Evolutionary conservation across 2,113 vertebrate species (phyloP).

Genomic region (Hemibagrus wyckioides): DNA sequence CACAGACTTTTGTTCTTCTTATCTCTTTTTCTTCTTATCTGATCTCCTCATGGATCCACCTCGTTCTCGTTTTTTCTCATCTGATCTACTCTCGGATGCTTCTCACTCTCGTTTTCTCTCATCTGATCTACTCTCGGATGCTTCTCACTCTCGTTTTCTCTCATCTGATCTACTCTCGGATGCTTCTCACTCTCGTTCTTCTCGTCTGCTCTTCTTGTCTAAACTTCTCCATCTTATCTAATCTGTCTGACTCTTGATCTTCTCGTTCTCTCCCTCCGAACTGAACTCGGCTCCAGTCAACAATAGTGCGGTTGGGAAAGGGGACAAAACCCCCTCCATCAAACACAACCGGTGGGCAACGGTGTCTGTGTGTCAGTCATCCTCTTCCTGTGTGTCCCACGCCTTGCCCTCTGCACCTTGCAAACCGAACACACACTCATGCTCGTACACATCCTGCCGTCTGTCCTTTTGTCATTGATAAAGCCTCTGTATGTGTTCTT

Average conservation of each 20-base stretch:
- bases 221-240: not conserved
- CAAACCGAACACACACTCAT: conserved; percentile 7
- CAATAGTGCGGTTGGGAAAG: conserved; percentile 73
- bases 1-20: not conserved
- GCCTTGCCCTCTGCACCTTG: not conserved
- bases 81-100: too few relatives aligned
- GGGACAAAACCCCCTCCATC: conserved; percentile 73
- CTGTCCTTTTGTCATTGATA: conserved; percentile 30
- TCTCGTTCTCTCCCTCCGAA: conserved; percentile 70
- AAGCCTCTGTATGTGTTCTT: conserved; percentile 1
- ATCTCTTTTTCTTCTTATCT: not conserved
- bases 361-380: conserved; percentile 56
- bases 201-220: not conserved
- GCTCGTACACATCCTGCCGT: not conserved
- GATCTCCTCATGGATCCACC: not conserved
- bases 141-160: too few relatives aligned
- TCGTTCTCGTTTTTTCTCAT: not conserved
- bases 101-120: too few relatives aligned
- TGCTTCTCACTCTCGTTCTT: not conserved
- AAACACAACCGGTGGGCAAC: conserved; percentile 79
- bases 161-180: not conserved
- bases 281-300: conserved; percentile 68
- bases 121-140: too few relatives aligned
- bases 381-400: conserved; percentile 43
- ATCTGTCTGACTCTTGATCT: conserved; percentile 65